Evolutionary conservation across 2,797 vertebrate species (phyloP), one percentile per base, ranked within the genome.

Genomic region (Mareca penelope): DNA sequence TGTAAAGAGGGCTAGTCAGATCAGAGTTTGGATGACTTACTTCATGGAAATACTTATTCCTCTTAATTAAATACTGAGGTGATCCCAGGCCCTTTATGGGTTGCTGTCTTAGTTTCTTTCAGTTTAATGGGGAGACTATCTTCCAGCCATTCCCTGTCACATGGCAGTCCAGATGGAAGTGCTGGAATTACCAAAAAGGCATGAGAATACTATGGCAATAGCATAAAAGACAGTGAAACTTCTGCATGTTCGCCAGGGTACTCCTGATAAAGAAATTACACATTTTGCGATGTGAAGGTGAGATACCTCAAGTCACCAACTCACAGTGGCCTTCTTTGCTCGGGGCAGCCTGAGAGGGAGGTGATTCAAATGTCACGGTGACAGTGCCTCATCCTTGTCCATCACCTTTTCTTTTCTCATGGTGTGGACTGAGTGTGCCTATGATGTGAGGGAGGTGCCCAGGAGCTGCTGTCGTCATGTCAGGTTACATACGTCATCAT

Each of bases 401-500:
- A 23, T 8, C 31, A 31, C 9, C 5, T 64, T 61, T 68, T 12
- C 12, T 39, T 85, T 68, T 78, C 35, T 35, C 19, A 11, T 29
- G 16, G 1, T 15, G 26, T 59, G 63, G 46, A 52, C 17, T 2
- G 16, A 63, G 22, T 21, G 5, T 87, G 60, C n/a, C 1, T 0
- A 1, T 24, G 23, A 44, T 37, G 18, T 73, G 40, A 90, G 57
- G 39, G 17, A 67, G 16, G 19, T 86, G 31, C 29, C 21, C 19
- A 40, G 61, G 31, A 88, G 22, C 69, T 88, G 68, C 9, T 33
- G 28, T 82, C 22, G 14, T 33, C 6, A 3, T 8, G 3, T 40
- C 26, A n/a, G 39, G 39, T 15, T 40, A 40, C 39, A 40, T 40
- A 40, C 39, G 14, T 40, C 22, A 23, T 33, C 6, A 3, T 8